Evolutionary conservation across 2,113 vertebrate genomes (phyloP).

Genomic region (Pipa parva): DNA sequence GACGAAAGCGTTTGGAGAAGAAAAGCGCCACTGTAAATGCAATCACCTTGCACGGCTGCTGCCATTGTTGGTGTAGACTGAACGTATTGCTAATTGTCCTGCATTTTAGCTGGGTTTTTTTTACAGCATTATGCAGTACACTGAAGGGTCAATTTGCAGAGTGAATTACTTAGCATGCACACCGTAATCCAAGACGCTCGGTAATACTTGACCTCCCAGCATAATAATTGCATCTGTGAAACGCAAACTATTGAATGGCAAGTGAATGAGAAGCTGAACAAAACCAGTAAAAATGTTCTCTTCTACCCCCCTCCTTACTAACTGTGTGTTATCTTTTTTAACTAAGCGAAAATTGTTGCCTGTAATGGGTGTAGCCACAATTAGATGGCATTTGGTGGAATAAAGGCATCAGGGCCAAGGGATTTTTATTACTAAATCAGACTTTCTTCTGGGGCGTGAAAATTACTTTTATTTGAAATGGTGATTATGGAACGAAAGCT

Average conservation of each 20-base stretch:
- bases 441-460: slow-evolving; percentile 61
- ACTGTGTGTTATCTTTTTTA: slow-evolving; percentile 65
- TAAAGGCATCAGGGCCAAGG: slow-evolving; percentile 67
- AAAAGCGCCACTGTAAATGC: slow-evolving; percentile 91
- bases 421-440: slow-evolving; percentile 81
- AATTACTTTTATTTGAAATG: slow-evolving; percentile 45
- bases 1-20: slow-evolving; percentile 79
- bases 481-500: slow-evolving; percentile 29
- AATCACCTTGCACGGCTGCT: slow-evolving; percentile 93
- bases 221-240: slow-evolving; percentile 97
- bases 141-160: slow-evolving; percentile 95
- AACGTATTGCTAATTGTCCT: slow-evolving; percentile 97
- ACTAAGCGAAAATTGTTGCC: slow-evolving; percentile 82
- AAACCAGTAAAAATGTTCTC: slow-evolving; percentile 85
- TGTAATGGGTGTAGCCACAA: slow-evolving; percentile 82
- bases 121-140: slow-evolving; percentile 89
- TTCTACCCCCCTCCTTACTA: slow-evolving; percentile 70
- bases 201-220: slow-evolving; percentile 99
- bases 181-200: slow-evolving; percentile 94
- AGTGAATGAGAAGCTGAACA: slow-evolving; percentile 93
- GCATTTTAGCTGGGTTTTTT: slow-evolving; percentile 91
- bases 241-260: slow-evolving; percentile 88
- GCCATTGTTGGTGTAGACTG: slow-evolving; percentile 84
- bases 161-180: slow-evolving; percentile 98
- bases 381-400: slow-evolving; percentile 81